These are phyloP conservation scores for Oryzias sinensis DNA, from an alignment of 2,797 vertebrate genomes.

Conservation along the genomic window DNA sequence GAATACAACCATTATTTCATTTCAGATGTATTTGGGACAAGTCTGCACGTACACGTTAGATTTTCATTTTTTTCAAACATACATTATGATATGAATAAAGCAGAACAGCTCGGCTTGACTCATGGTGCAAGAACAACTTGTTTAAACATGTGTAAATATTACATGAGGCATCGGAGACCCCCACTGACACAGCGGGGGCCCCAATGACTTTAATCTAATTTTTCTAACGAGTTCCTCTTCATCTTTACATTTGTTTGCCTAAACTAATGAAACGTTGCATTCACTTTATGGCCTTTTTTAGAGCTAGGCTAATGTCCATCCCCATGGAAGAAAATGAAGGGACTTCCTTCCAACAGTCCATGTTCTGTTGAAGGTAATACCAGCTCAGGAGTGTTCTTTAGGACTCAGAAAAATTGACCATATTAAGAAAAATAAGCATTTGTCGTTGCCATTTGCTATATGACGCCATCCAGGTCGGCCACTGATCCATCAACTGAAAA, in stretches of 20 bases:
- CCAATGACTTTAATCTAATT: neutral
- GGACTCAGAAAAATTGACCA: too few species aligned
- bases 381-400: too few species aligned
- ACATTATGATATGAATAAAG: constrained; percentile 1
- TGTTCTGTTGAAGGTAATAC: too few species aligned
- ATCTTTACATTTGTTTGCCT: neutral
- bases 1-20: neutral
- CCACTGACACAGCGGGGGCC: neutral
- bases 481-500: too few species aligned
- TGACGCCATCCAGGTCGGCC: too few species aligned
- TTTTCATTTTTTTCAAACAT: neutral
- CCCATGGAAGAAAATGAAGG: too few species aligned
- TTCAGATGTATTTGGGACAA: too few species aligned
- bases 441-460: too few species aligned
- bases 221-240: neutral
- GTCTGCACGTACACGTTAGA: neutral
- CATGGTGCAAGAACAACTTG: neutral
- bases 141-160: constrained; percentile 2
- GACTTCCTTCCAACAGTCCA: too few species aligned
- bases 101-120: constrained; percentile 2
- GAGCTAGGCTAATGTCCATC: too few species aligned
- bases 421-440: too few species aligned
- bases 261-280: too few species aligned
- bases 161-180: neutral
- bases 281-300: neutral